These are phyloP conservation scores for Arothron firmamentum DNA, from an alignment of 2,113 vertebrate genomes.

Conservation along the genomic window DNA sequence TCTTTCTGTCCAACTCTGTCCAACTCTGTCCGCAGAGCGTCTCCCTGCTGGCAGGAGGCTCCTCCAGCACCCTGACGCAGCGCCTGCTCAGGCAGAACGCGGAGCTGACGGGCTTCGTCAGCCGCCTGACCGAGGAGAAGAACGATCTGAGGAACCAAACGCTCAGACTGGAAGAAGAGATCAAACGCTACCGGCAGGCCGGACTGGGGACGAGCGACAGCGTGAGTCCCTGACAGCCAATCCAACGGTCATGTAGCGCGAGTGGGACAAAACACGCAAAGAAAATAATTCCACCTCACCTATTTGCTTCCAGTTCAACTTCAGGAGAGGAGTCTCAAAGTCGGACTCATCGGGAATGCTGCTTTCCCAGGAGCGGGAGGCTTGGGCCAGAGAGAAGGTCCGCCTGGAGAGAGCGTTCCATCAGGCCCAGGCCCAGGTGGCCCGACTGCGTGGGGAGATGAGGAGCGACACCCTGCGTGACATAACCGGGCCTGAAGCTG, in stretches of 20 bases:
- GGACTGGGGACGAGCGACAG: constrained; percentile 54
- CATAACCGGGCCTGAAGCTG: constrained; percentile 76
- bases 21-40: constrained; percentile 59
- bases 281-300: too few species aligned
- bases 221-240: constrained; percentile 37
- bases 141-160: constrained; percentile 87
- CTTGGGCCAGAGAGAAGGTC: constrained; percentile 83
- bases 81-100: constrained; percentile 90
- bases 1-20: neutral
- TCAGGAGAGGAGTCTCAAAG: constrained; percentile 48
- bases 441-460: constrained; percentile 82
- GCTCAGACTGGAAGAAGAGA: constrained; percentile 85
- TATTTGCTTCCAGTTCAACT: constrained; percentile 65
- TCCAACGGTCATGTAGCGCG: too few species aligned
- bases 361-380: constrained; percentile 81
- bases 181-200: constrained; percentile 73
- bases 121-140: constrained; percentile 92
- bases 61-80: constrained; percentile 80
- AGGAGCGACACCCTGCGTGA: constrained; percentile 81
- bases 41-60: constrained; percentile 61
- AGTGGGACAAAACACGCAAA: too few species aligned
- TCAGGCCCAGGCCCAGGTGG: constrained; percentile 81
- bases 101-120: constrained; percentile 89
- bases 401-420: constrained; percentile 82
- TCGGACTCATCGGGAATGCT: constrained; percentile 65